These are phyloP conservation scores for Lasioglossum leucozonium DNA, from an alignment of 2,888 invertebrate species.

Conservation along the genomic window DNA sequence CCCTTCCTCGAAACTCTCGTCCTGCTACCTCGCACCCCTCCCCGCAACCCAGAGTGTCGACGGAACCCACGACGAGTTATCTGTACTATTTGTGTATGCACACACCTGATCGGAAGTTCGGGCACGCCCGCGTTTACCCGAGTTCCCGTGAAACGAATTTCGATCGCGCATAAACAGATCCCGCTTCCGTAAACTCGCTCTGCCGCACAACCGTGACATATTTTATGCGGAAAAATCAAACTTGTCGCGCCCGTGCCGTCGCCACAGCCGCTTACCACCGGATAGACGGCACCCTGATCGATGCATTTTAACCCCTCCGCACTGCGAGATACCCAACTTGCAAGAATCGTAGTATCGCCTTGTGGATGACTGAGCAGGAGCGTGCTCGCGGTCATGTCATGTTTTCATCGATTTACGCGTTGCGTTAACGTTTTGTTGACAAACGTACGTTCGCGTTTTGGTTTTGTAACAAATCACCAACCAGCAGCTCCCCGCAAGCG, in stretches of 20 bases:
- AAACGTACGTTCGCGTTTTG: no score
- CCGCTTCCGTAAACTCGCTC: conserved; percentile 2
- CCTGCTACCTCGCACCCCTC: no score
- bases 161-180: conserved; percentile 17
- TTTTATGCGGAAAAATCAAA: background rate
- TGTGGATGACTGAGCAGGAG: no score
- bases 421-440: no score
- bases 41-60: background rate
- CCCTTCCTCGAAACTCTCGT: background rate
- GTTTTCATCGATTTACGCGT: no score
- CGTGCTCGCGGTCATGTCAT: no score
- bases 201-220: background rate
- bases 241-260: background rate
- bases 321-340: background rate
- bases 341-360: no score
- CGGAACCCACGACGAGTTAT: background rate
- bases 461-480: no score
- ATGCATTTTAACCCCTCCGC: background rate
- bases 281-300: background rate
- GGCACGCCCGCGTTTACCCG: conserved; percentile 16
- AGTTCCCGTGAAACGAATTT: conserved; percentile 22
- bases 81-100: conserved; percentile 8
- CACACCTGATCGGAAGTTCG: conserved; percentile 18
- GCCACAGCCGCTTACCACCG: background rate
- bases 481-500: no score